Conservation (phyloP, 2,797 vertebrate species). For the Acipenser ruthenus region DNA sequence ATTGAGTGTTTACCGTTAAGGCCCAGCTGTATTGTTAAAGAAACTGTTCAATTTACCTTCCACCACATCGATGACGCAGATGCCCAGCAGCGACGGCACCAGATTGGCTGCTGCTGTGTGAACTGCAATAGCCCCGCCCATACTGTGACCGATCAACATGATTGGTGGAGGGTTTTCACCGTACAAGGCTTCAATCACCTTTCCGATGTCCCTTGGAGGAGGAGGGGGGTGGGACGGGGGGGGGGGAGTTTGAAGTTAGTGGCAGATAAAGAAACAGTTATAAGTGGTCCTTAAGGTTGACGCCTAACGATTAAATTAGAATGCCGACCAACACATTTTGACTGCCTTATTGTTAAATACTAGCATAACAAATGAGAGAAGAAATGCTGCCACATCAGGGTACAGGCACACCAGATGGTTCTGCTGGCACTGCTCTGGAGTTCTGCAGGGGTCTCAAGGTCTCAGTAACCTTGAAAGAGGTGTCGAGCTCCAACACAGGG, state of each 20-base stretch:
- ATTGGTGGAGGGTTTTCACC: constrained; percentile 87
- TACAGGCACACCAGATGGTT: constrained; percentile 10
- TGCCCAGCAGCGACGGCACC: constrained; percentile 80
- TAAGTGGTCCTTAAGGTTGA: too few relatives aligned
- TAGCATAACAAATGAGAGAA: too few relatives aligned
- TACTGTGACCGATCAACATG: constrained; percentile 96
- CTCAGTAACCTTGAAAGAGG: constrained; percentile 3
- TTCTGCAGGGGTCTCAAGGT: not conserved
- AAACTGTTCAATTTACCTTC: constrained; percentile 65
- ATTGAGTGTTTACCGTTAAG: not conserved
- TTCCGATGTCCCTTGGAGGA: constrained; percentile 76
- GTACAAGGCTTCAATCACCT: constrained; percentile 85
- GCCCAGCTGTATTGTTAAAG: too few relatives aligned
- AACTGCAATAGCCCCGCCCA: constrained; percentile 96
- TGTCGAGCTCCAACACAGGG: not conserved
- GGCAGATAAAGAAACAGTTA: too few relatives aligned
- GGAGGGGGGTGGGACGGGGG: not conserved
- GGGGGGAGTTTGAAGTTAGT: too few relatives aligned
- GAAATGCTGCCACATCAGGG: constrained; percentile 1
- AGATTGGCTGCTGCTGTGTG: constrained; percentile 80
- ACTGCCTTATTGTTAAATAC: too few relatives aligned
- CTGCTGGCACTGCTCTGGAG: constrained; percentile 1
- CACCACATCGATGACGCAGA: constrained; percentile 95
- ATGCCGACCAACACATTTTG: too few relatives aligned
- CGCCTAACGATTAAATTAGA: too few relatives aligned